These are phyloP conservation scores for Micronycteris hirsuta DNA, from an alignment of 2,113 vertebrate species.

Conservation along the genomic window DNA sequence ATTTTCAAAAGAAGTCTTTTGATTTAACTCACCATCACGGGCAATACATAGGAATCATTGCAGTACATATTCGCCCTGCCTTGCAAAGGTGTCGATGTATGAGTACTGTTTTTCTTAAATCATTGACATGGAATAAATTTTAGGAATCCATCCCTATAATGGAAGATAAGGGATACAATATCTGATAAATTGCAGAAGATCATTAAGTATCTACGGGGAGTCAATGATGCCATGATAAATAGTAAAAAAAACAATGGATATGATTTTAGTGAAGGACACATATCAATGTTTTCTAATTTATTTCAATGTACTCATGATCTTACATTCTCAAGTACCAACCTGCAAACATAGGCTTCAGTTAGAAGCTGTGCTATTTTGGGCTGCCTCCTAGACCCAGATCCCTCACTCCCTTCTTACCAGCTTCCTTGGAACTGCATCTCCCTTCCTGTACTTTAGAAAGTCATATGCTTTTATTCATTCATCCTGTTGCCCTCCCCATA, in stretches of 20 bases:
- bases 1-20: slow-evolving; percentile 9
- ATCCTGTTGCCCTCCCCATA: not conserved
- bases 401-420: not conserved
- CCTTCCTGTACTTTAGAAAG: not conserved
- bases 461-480: not conserved
- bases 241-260: not conserved
- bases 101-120: not conserved
- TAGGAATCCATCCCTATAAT: not conserved
- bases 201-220: not conserved
- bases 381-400: not conserved
- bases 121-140: not conserved
- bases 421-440: not conserved
- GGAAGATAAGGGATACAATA: not conserved
- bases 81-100: not conserved
- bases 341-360: not conserved
- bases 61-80: not conserved
- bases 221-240: not conserved
- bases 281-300: not conserved
- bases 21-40: not conserved
- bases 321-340: not conserved
- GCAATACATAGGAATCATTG: not conserved
- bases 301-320: not conserved
- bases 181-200: not conserved
- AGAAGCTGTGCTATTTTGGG: not conserved
- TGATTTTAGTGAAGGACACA: not conserved